Percentiles rank a stretch among this genome's conserved stretches.
Conservation (phyloP, 2,797 vertebrate genomes). For the Sebastes itinus region DNA sequence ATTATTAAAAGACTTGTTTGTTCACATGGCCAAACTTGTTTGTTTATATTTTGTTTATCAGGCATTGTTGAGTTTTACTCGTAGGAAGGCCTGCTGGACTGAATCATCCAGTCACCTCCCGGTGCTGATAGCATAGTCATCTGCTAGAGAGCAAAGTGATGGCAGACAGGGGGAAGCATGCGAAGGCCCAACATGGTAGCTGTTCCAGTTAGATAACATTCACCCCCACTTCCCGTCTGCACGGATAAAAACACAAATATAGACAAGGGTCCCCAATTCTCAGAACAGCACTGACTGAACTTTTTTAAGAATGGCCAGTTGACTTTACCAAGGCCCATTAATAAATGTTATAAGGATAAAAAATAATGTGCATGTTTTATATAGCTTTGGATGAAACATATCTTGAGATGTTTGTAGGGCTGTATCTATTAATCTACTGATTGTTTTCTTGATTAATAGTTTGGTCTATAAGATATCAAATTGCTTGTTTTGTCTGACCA, state of each 20-base stretch:
- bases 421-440: not conserved
- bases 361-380: not conserved
- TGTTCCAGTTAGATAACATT: slow-evolving; percentile 63
- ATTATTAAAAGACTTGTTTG: not conserved
- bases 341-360: not conserved
- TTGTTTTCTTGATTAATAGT: not conserved
- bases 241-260: slow-evolving; percentile 50
- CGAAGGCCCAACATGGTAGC: slow-evolving; percentile 38
- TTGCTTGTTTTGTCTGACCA: not conserved
- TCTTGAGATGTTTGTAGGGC: not conserved
- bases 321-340: not conserved
- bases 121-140: slow-evolving; percentile 51
- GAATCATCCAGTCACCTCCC: slow-evolving; percentile 48
- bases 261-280: not conserved
- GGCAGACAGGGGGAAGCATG: slow-evolving; percentile 56
- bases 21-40: not conserved
- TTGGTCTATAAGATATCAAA: not conserved
- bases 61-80: not conserved
- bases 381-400: not conserved
- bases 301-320: not conserved
- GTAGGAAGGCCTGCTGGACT: slow-evolving; percentile 15
- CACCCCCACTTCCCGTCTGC: slow-evolving; percentile 32
- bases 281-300: not conserved
- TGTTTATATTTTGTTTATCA: slow-evolving; percentile 6
- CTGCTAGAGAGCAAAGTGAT: slow-evolving; percentile 60